Percentiles rank a stretch among this genome's conserved stretches.
Evolutionary conservation across 2,888 invertebrate genomes (phyloP).

Genomic region (Endotricha flammealis): DNA sequence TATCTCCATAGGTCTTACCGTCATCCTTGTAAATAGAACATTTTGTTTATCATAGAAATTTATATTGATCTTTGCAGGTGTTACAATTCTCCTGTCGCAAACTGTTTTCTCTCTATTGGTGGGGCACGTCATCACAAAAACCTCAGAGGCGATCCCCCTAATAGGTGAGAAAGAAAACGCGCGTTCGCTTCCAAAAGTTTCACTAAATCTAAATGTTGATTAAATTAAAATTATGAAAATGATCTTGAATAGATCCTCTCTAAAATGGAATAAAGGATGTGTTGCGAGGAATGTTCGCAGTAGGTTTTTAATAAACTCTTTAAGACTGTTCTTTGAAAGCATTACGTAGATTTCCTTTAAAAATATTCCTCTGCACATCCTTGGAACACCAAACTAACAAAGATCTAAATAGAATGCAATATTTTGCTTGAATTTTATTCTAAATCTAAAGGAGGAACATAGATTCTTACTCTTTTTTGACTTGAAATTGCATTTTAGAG

Average conservation of each 20-base stretch:
- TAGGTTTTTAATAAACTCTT: conserved; percentile 21
- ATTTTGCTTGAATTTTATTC: conserved; percentile 57
- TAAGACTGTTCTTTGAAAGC: conserved; percentile 22
- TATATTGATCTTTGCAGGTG: conserved; percentile 92
- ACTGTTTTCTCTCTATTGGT: conserved; percentile 99
- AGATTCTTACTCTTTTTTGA: conserved; percentile 49
- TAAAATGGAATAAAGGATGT: conserved; percentile 36
- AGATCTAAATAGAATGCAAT: conserved; percentile 56
- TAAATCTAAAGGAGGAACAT: conserved; percentile 44
- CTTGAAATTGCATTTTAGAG: conserved; percentile 57
- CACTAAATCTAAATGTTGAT: conserved; percentile 28
- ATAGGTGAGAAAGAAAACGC: conserved; percentile 88
- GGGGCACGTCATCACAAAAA: conserved; percentile 99
- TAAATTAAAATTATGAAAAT: conserved; percentile 31
- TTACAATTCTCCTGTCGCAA: conserved; percentile 99
- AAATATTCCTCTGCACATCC: conserved; percentile 65
- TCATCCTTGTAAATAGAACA: conserved; percentile 38
- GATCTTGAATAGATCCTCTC: conserved; percentile 35
- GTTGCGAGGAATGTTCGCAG: conserved; percentile 52
- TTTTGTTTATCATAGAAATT: conserved; percentile 58
- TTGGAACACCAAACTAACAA: conserved; percentile 48
- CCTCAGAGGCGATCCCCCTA: conserved; percentile 99
- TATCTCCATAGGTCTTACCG: conserved; percentile 28
- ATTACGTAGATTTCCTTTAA: conserved; percentile 12
- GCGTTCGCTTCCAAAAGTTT: conserved; percentile 37